A percentile compares a stretch with the other conserved stretches of the same genome.
Evolutionary conservation across 1,140 invertebrate genomes (phyloP).

Genomic region (Pseudomyrmex gracilis): DNA sequence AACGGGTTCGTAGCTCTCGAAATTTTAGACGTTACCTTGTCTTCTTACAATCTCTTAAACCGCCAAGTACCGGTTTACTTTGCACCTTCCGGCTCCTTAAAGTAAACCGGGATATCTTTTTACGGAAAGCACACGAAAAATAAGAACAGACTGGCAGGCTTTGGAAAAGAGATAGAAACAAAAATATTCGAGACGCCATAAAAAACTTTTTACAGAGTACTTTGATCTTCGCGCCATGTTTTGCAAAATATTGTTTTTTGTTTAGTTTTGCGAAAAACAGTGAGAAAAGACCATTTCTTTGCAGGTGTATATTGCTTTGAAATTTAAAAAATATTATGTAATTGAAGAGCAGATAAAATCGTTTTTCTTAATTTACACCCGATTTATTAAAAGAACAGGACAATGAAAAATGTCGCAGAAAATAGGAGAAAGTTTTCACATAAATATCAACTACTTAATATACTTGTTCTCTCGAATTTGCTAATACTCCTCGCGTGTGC

Average conservation of each 20-base stretch:
- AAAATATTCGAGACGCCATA: conserved; percentile 21
- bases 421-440: background rate
- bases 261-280: background rate
- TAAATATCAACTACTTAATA: too few species aligned
- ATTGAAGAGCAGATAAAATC: background rate
- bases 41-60: conserved; percentile 68
- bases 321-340: background rate
- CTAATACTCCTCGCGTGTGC: conserved; percentile 63
- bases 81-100: conserved; percentile 65
- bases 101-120: conserved; percentile 63
- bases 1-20: conserved; percentile 60
- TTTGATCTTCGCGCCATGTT: conserved; percentile 29
- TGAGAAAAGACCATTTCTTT: conserved; percentile 6
- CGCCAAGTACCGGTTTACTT: conserved; percentile 64
- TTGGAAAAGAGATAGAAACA: conserved; percentile 28
- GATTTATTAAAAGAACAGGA: background rate
- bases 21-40: conserved; percentile 71
- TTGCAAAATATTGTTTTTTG: background rate
- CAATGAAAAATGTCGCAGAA: background rate
- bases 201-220: conserved; percentile 49
- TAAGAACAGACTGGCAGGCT: conserved; percentile 17
- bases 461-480: conserved; percentile 69
- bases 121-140: conserved; percentile 33
- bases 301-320: background rate
- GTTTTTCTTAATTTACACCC: background rate